Evolutionary conservation across 2,113 vertebrate species (phyloP), one percentile per base, ranked within the genome.

Genomic region (Paracanthobrama guichenoti): DNA sequence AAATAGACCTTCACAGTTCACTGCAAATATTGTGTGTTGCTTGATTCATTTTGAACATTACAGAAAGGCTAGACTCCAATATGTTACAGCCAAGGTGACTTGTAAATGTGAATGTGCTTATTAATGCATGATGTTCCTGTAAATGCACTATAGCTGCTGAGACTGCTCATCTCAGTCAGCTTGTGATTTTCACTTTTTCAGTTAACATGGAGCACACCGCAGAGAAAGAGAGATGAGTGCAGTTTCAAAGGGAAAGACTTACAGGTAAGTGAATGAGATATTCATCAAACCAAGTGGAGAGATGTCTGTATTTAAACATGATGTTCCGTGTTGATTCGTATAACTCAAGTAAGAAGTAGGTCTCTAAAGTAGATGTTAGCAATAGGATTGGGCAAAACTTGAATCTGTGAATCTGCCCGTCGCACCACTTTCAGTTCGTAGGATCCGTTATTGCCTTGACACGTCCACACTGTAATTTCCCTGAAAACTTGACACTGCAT

Each of bases 181-280:
- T 44, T 72, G 28, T 26, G 31, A 31, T 46, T 66, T 24, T 75
- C 26, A 57, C 66, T 82, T 44, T 88, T 88, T 24, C 92, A 99
- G 98, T 91, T 99, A 79, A 93, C 75, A 0, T 99, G 98, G 98
- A 90, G 87, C 8, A 96, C 97, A 0, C 95, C 96, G n/a, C 90
- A 95, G 1, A 94, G 90, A 78, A 96, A 96, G 91, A 97, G 97
- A 87, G 93, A 93, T 1, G 96, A 98, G 88, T 99, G 98, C 60
- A 94, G 93, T 87, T 99, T 98, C 93, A 99, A 99, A 92, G 98
- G 98, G 88, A 99, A 98, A 93, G 95, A 97, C 91, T 95, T 95
- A 0, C 94, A 97, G 94, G 98, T 96, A 89, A 96, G 96, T 89
- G 12, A 13, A 71, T 53, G 24, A 66, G 26, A 67, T 35, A 31